phyloP scores from a whole-genome alignment of 2,888 invertebrate species.

The Poecilobothrus nobilitatus region DNA sequence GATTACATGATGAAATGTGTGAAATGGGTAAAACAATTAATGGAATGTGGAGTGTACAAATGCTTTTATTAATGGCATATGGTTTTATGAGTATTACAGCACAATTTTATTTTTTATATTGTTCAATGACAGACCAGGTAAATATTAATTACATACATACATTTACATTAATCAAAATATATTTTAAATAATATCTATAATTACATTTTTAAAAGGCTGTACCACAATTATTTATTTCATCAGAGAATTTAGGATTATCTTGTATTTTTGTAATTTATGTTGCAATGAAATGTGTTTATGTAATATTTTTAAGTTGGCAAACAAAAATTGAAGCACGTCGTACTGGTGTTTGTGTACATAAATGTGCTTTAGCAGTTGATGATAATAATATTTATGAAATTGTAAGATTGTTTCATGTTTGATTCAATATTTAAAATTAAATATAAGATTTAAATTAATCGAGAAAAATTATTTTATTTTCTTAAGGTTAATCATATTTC shows the following conservation, averaged over 20 bases:
- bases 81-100: slow-evolving; percentile 43
- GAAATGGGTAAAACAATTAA: slow-evolving; percentile 42
- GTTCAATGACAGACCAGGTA: slow-evolving; percentile 38
- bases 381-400: slow-evolving; percentile 42
- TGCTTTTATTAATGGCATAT: slow-evolving; percentile 41
- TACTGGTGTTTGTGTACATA: slow-evolving; percentile 42
- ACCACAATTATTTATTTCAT: slow-evolving; percentile 40
- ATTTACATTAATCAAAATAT: not conserved
- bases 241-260: slow-evolving; percentile 37
- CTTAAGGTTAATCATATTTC: slow-evolving; percentile 40
- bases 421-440: no score
- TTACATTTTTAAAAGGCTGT: slow-evolving; percentile 25
- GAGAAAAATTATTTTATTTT: not conserved
- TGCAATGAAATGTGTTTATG: slow-evolving; percentile 40
- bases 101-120: slow-evolving; percentile 42
- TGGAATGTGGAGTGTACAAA: slow-evolving; percentile 42
- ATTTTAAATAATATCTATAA: slow-evolving; percentile 9
- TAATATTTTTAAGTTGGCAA: slow-evolving; percentile 41
- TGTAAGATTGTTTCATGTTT: slow-evolving; percentile 25
- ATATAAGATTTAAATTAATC: no score
- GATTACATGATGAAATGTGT: slow-evolving; percentile 43
- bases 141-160: not conserved
- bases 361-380: slow-evolving; percentile 41
- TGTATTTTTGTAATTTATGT: slow-evolving; percentile 35
- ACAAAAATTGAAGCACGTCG: slow-evolving; percentile 41